Conservation (phyloP, 2,888 invertebrate genomes). For the Rhingia rostrata region DNA sequence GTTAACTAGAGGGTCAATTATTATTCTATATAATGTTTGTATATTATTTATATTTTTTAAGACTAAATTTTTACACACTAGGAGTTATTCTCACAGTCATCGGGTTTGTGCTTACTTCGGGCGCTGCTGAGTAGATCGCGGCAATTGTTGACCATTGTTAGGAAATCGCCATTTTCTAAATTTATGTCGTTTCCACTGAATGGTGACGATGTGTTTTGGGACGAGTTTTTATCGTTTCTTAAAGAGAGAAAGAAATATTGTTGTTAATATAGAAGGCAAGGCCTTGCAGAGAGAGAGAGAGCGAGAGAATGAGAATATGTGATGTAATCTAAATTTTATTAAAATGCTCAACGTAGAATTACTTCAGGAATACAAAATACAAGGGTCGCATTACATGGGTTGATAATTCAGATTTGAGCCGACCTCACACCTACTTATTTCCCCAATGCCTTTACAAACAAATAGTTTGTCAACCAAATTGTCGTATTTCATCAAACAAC, state of each 20-base stretch:
- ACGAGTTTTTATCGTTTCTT: conserved; percentile 64
- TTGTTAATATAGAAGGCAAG: neutral
- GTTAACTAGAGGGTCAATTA: conserved; percentile 61
- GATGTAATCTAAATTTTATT: no score
- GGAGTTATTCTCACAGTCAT: conserved; percentile 83
- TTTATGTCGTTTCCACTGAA: conserved; percentile 77
- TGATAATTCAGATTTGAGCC: no score
- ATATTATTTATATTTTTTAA: conserved; percentile 44
- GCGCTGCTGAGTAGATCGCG: conserved; percentile 86
- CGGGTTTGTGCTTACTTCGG: conserved; percentile 83
- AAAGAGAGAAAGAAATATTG: neutral
- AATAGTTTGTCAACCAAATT: conserved; percentile 52
- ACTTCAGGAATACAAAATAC: no score
- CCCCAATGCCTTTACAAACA: conserved; percentile 18
- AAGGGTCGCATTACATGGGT: no score
- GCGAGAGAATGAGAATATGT: no score
- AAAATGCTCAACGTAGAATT: no score
- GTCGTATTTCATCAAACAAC: conserved; percentile 47
- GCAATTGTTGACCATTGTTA: conserved; percentile 86
- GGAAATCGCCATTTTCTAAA: conserved; percentile 83
- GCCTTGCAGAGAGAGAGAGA: no score
- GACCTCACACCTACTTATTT: neutral
- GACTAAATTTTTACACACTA: conserved; percentile 79
- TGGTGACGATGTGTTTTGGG: conserved; percentile 50
- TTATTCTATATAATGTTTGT: conserved; percentile 18